Evolutionary conservation across 2,113 vertebrate species (phyloP), one percentile per base, ranked within the genome.

Genomic region (Lagopus muta): DNA sequence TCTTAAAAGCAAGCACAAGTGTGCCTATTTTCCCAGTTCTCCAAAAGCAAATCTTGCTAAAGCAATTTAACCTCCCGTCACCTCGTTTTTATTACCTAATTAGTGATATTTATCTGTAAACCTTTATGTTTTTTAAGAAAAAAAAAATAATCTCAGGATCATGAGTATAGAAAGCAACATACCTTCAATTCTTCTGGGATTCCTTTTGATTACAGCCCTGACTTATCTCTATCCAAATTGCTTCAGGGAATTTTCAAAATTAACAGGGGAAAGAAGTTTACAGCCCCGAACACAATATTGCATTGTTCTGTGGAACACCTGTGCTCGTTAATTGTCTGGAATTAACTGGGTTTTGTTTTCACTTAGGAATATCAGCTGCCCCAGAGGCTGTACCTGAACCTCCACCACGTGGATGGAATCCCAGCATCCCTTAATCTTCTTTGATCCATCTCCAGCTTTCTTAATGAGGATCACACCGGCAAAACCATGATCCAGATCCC

Each of bases 361-460:
- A 50, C 80, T 64, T 4, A 7, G 79, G 55, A 77, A 36, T 30
- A 13, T 85, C 61, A 30, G 84, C 78, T 70, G 88, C 92, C n/a
- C 66, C 76, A 67, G 73, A 48, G 90, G 88, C 76, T 89, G 93
- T 97, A 99, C 99, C 99, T 99, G 99, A 97, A 99, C 99, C 97
- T 99, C 99, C 95, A 99, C 99, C 98, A 99, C 99, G 22, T 99
- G 99, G 98, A 99, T 99, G 95, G 99, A 99, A 97, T 99, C 99
- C 99, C 99, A 99, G 97, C 99, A 99, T 84, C 99, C 99, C 95
- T 99, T 99, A 97, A 99, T 99, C 98, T 99, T 99, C 98, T 99
- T 99, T 95, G 99, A 99, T 96, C 99, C 99, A 8, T 99, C 99
- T 45, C 99, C 99, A 40, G 99, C 99, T 97, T 99, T 99, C 97